phyloP scores from a whole-genome alignment of 2,113 vertebrate genomes.

The Pelmatolapia mariae region DNA sequence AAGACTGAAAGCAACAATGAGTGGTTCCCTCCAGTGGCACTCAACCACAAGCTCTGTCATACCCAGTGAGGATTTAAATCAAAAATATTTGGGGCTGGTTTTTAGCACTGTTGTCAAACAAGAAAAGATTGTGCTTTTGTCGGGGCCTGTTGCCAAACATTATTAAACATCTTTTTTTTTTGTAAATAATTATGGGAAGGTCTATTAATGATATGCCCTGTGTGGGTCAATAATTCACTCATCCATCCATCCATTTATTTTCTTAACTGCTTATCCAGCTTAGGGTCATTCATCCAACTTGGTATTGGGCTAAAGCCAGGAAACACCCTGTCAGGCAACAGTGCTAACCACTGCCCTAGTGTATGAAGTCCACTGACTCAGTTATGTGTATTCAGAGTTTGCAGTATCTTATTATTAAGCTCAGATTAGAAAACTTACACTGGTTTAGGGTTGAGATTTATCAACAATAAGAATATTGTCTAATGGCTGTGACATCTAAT shows the following conservation, averaged over 20 bases:
- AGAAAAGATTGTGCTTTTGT: neutral
- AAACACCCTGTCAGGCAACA: neutral
- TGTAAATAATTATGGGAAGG: neutral
- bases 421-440: neutral
- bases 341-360: neutral
- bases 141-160: neutral
- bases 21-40: neutral
- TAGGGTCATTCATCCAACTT: neutral
- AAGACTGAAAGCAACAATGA: neutral
- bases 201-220: neutral
- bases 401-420: neutral
- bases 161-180: neutral
- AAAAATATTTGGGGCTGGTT: neutral
- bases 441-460: neutral
- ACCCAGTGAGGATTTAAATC: neutral
- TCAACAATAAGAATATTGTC: neutral
- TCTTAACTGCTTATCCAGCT: neutral
- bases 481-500: neutral
- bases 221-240: neutral
- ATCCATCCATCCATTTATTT: neutral
- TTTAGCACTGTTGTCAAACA: neutral
- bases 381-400: neutral
- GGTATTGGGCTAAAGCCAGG: neutral
- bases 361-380: neutral
- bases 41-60: neutral